Evolutionary conservation across 30 jellyfish, hydroid and myxozoan species (phyloP), one percentile per base, ranked within the genome.

Genomic region (Cassiopea andromeda): DNA sequence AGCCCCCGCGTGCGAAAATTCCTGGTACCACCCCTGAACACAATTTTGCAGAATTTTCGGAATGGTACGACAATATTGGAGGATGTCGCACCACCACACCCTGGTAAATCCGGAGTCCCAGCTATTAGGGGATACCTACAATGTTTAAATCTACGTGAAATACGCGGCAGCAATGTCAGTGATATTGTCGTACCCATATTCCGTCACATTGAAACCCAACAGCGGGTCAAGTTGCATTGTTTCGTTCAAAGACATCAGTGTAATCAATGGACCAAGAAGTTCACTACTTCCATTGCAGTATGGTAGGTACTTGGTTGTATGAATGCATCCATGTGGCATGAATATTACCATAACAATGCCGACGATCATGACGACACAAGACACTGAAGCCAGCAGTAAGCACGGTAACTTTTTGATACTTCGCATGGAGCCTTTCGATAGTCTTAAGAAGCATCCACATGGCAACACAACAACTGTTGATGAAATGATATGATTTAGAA

Each of bases 261-360:
- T 94, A 18, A 94, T 94, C 49, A 90, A 89, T n/a, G 98, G 98
- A 44, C 98, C 97, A 69, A 94, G 97, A 43, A 94, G 92, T 70
- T 94, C 98, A 59, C 92, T 94, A 70, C 97, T 86, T 2, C 98
- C 98, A 49, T 94, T 94, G 83, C 98, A 94, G 82, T 94, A 94
- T 13, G 97, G 97, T 18, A 89, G 84, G 83, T 85, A 80, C 61
- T 78, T 81, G 19, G 97, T 83, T 2, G 90, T 84, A 68, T 91
- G 98, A 10, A 94, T 90, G 84, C 98, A 94, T 17, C 96, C 83
- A 68, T 80, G 97, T 27, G 89, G 92, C 85, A 78, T 82, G 76
- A 84, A 87, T 1, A 91, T 61, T 16, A 73, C 92, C 88, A 91
- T 83, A 50, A 85, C 92, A 6, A 82, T 75, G 69, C 98, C 98